Percentiles rank a stretch among this genome's conserved stretches.
These are phyloP conservation scores for Lepidocyrtinus sp. DNA, from an alignment of 2,888 invertebrate genomes.

Conservation along the genomic window DNA sequence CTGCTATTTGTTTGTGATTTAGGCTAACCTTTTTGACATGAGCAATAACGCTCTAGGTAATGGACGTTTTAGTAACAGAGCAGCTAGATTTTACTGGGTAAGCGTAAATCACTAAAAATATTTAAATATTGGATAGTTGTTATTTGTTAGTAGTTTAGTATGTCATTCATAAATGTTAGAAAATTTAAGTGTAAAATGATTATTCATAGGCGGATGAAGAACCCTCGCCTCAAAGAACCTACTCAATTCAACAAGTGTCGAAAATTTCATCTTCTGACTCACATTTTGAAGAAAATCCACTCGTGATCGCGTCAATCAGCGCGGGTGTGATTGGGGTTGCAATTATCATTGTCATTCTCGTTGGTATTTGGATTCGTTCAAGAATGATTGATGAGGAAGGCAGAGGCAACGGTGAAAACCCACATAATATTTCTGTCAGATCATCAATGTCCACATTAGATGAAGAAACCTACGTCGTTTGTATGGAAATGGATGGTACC, in stretches of 20 bases:
- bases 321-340: slow-evolving; percentile 60
- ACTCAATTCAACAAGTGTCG: slow-evolving; percentile 27
- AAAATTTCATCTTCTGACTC: slow-evolving; percentile 33
- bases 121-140: not conserved
- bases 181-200: not conserved
- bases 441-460: slow-evolving; percentile 53
- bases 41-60: slow-evolving; percentile 15
- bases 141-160: no score
- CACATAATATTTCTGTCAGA: slow-evolving; percentile 25
- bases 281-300: slow-evolving; percentile 54
- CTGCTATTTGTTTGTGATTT: not conserved
- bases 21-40: slow-evolving; percentile 25
- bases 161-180: no score
- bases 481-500: slow-evolving; percentile 48
- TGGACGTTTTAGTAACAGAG: slow-evolving; percentile 50
- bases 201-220: slow-evolving; percentile 48
- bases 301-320: slow-evolving; percentile 52
- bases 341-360: slow-evolving; percentile 54
- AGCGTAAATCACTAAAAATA: not conserved
- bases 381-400: slow-evolving; percentile 41
- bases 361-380: slow-evolving; percentile 63
- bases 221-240: slow-evolving; percentile 33
- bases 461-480: slow-evolving; percentile 39
- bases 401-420: slow-evolving; percentile 22
- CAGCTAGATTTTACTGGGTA: slow-evolving; percentile 60